Evolutionary conservation across 2,797 vertebrate species (phyloP).

Genomic region (Fistularia tabacaria): DNA sequence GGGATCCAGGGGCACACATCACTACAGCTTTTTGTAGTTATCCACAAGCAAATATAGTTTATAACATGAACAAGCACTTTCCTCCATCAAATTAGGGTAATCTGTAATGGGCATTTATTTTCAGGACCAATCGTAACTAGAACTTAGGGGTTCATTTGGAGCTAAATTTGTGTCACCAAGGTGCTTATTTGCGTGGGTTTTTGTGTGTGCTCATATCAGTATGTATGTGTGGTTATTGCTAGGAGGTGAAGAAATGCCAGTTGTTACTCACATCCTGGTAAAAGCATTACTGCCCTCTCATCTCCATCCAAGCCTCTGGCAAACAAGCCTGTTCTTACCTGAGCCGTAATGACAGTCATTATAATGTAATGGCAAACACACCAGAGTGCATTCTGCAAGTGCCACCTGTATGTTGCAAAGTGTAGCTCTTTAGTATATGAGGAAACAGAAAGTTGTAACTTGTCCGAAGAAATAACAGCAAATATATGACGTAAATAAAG

Average conservation of each 20-base stretch:
- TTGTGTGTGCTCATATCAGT: not conserved
- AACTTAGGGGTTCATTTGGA: slow-evolving; percentile 25
- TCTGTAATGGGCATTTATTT: no score
- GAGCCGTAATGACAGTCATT: slow-evolving; percentile 66
- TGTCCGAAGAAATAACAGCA: no score
- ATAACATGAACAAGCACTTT: no score
- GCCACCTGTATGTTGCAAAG: slow-evolving; percentile 65
- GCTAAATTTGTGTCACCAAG: slow-evolving; percentile 44
- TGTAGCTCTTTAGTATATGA: slow-evolving; percentile 31
- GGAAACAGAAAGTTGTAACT: slow-evolving; percentile 49
- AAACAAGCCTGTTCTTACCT: slow-evolving; percentile 49
- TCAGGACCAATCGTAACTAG: no score
- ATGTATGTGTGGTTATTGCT: slow-evolving; percentile 1
- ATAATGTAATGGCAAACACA: slow-evolving; percentile 63
- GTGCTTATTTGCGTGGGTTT: slow-evolving; percentile 47
- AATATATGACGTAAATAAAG: no score
- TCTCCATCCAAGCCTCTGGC: slow-evolving; percentile 29
- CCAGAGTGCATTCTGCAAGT: slow-evolving; percentile 45
- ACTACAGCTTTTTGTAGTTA: no score
- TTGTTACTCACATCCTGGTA: slow-evolving; percentile 44
- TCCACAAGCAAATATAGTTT: no score
- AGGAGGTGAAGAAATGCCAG: slow-evolving; percentile 19
- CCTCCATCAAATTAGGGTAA: no score
- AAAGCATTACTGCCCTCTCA: slow-evolving; percentile 40
- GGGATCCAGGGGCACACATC: no score